Evolutionary conservation across 2,888 invertebrate genomes (phyloP).

Genomic region (Drosophila vallismaia): DNA sequence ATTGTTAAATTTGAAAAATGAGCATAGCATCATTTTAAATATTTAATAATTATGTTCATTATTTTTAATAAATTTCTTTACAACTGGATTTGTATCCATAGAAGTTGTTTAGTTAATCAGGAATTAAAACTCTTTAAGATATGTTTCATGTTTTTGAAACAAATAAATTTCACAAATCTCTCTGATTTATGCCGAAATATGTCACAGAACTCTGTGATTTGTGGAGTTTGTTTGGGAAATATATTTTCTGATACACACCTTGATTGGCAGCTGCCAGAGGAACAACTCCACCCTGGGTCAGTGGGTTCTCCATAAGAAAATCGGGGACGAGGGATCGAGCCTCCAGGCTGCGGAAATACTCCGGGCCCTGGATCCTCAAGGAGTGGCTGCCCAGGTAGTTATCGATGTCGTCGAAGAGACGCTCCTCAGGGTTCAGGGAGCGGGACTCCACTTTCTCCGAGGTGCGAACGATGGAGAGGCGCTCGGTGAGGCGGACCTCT

Average conservation of each 20-base stretch:
- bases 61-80: no score
- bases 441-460: slow-evolving; percentile 64
- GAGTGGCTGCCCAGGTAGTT: slow-evolving; percentile 90
- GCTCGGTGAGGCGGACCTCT: slow-evolving; percentile 90
- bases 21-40: no score
- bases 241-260: slow-evolving; percentile 67
- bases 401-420: slow-evolving; percentile 90
- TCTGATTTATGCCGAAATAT: not conserved
- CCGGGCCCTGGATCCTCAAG: slow-evolving; percentile 90
- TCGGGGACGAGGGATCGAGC: slow-evolving; percentile 82
- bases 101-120: no score
- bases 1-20: no score
- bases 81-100: no score
- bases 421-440: slow-evolving; percentile 80
- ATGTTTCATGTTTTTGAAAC: not conserved
- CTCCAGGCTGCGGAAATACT: slow-evolving; percentile 84
- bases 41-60: no score
- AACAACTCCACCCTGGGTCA: slow-evolving; percentile 88
- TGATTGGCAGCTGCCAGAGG: slow-evolving; percentile 87
- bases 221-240: not conserved
- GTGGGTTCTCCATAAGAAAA: slow-evolving; percentile 80
- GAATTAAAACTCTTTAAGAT: not conserved
- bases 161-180: not conserved
- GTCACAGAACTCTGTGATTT: not conserved
- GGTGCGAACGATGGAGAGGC: slow-evolving; percentile 89